These are phyloP conservation scores for Schlechtendalia chinensis DNA, from an alignment of 1,140 invertebrate species.

Conservation along the genomic window DNA sequence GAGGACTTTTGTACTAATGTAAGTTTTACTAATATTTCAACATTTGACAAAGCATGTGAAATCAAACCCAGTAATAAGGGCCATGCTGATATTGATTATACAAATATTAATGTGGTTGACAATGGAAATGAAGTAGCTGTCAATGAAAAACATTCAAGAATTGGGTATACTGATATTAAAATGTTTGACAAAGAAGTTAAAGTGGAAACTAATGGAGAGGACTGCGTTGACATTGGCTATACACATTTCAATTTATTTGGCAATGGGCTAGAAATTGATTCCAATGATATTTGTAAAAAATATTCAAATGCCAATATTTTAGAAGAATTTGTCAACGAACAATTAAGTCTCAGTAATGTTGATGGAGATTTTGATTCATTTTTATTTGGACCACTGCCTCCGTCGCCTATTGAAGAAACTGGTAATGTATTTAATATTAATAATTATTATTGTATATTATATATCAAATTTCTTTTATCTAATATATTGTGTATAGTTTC, in stretches of 20 bases:
- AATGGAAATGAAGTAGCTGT: neutral
- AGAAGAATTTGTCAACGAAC: conserved; percentile 45
- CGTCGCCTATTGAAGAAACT: conserved; percentile 73
- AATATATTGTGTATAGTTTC: neutral
- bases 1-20: conserved; percentile 14
- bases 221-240: conserved; percentile 19
- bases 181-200: neutral
- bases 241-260: conserved; percentile 21
- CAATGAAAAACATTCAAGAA: neutral
- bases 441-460: neutral
- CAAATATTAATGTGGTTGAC: conserved; percentile 16
- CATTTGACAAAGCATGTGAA: neutral
- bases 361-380: conserved; percentile 47
- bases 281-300: conserved; percentile 31
- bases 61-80: neutral
- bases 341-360: conserved; percentile 31
- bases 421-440: conserved; percentile 8
- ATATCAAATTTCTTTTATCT: neutral
- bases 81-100: neutral
- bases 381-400: conserved; percentile 72
- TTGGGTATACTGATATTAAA: neutral
- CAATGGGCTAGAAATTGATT: conserved; percentile 9
- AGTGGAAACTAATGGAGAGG: neutral
- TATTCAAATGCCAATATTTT: conserved; percentile 39
- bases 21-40: conserved; percentile 7